Evolutionary conservation across 2,113 vertebrate genomes (phyloP).

Genomic region (Brachirus orientalis): DNA sequence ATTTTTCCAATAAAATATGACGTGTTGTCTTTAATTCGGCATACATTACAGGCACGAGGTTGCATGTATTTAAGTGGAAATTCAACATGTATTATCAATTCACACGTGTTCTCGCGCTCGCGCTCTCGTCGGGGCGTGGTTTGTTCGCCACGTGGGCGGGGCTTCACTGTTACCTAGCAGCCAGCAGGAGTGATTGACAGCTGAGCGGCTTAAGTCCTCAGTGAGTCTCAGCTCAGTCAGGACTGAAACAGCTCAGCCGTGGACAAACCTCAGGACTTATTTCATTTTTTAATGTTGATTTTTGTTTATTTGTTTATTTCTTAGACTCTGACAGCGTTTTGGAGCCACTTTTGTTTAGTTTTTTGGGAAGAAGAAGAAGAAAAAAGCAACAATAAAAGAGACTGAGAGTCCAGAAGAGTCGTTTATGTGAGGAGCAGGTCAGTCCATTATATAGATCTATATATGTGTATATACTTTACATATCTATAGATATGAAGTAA

Average conservation of each 20-base stretch:
- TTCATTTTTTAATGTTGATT: too few species aligned
- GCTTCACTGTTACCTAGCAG: neutral
- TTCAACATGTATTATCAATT: too few species aligned
- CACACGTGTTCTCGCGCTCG: too few species aligned
- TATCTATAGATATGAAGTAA: neutral
- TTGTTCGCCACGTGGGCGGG: constrained; percentile 17
- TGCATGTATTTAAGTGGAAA: too few species aligned
- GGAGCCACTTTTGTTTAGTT: neutral
- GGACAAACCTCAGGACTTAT: neutral
- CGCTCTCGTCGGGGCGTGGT: neutral
- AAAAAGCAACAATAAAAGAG: neutral
- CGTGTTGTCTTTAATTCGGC: too few species aligned
- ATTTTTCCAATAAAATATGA: too few species aligned
- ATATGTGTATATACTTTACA: neutral
- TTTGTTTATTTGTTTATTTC: neutral
- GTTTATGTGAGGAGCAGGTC: neutral
- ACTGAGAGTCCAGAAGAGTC: neutral
- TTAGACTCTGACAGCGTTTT: neutral
- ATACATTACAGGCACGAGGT: too few species aligned
- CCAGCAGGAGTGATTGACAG: constrained; percentile 58
- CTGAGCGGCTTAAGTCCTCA: constrained; percentile 52
- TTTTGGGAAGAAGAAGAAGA: neutral
- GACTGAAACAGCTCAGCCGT: neutral
- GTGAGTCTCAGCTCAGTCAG: neutral
- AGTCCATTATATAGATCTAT: neutral